Percentiles rank a stretch among this genome's conserved stretches.
Conservation (phyloP, 2,797 vertebrate species). For the Smutsia temminckii region DNA sequence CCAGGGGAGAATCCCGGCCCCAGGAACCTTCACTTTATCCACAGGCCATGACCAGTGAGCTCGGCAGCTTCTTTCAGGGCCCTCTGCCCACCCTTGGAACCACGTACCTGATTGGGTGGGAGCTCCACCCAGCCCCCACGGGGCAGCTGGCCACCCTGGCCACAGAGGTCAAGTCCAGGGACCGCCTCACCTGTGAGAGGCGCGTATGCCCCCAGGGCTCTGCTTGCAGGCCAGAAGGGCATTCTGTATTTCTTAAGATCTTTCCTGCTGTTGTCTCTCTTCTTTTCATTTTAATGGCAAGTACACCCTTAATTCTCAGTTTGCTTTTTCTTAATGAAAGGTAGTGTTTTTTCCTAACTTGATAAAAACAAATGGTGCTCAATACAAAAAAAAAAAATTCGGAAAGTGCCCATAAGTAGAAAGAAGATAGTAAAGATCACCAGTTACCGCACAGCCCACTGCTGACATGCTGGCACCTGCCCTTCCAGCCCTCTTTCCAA, state of each 20-base stretch:
- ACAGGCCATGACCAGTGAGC: background rate
- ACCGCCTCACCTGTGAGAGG: background rate
- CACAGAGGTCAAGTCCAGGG: background rate
- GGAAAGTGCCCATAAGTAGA: background rate
- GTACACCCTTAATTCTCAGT: background rate
- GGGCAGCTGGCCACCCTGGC: background rate
- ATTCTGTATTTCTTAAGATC: background rate
- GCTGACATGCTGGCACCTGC: rapidly evolving
- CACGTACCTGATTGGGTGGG: rapidly evolving
- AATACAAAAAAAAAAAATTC: background rate
- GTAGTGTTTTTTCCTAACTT: background rate
- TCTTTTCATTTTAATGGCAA: background rate
- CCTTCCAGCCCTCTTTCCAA: background rate
- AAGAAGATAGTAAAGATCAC: too few relatives aligned
- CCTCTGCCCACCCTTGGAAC: background rate
- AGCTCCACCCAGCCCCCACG: background rate
- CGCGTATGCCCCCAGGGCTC: background rate
- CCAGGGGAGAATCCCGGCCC: too few relatives aligned
- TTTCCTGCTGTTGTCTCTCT: background rate
- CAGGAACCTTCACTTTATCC: too few relatives aligned
- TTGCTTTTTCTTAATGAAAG: background rate
- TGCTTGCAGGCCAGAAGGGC: rapidly evolving
- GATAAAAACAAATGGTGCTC: background rate
- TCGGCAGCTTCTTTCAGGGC: too few relatives aligned
- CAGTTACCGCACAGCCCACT: rapidly evolving